These are phyloP conservation scores for Ginglymostoma cirratum DNA, from an alignment of 2,113 vertebrate genomes.

Conservation along the genomic window DNA sequence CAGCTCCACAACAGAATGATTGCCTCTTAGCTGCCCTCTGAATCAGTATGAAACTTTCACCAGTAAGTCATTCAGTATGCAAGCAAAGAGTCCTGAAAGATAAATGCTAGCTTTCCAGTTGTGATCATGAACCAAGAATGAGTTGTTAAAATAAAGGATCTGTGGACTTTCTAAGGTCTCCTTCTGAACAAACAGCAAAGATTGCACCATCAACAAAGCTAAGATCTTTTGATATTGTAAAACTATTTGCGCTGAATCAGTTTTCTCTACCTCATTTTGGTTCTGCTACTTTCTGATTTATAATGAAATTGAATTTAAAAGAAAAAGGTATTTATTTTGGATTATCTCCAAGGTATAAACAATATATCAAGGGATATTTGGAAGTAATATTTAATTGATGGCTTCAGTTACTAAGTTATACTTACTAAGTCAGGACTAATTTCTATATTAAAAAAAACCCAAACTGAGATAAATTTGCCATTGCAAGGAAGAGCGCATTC, in stretches of 20 bases:
- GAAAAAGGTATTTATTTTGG: neutral
- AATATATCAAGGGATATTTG: neutral
- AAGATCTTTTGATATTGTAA: neutral
- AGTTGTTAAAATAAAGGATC: neutral
- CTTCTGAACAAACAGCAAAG: neutral
- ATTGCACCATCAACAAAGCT: neutral
- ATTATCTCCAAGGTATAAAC: neutral
- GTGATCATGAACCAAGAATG: neutral
- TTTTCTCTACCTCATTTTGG: neutral
- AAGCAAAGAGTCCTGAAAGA: neutral
- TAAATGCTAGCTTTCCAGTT: neutral
- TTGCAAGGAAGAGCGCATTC: neutral
- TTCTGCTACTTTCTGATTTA: neutral
- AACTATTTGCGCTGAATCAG: neutral
- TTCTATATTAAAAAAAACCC: neutral
- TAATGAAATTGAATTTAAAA: neutral
- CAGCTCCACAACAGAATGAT: neutral
- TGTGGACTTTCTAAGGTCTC: neutral
- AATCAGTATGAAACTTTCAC: neutral
- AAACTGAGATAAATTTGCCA: neutral
- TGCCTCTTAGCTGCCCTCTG: neutral
- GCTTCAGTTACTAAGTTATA: neutral
- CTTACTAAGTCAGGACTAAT: neutral
- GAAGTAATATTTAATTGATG: neutral
- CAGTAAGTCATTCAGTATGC: neutral